Evolutionary conservation across 2,797 vertebrate genomes (phyloP), one percentile per base, ranked within the genome.

Genomic region (Simalia tracyae): DNA sequence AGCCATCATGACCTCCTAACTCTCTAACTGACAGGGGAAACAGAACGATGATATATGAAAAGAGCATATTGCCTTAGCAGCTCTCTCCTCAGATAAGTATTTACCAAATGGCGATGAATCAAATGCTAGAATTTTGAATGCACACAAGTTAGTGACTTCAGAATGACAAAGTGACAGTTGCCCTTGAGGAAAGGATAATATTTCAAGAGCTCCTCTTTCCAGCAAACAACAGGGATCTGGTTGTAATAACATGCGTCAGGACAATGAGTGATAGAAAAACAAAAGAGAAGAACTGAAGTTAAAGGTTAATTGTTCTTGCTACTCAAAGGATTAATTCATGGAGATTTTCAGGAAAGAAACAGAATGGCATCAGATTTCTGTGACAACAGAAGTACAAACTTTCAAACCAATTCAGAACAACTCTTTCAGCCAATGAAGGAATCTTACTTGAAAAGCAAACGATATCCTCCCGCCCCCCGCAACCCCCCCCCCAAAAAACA

Each of bases 101-200:
- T 87, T 50, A 5, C 54, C 46, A 89, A 91, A 91, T 68, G 60
- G 10, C 28, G 22, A 92, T 63, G 89, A 92, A 94, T 56, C 2
- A 50, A 90, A 92, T 64, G 3, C 61, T 84, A 89, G 14, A 81
- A 88, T 92, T 92, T 87, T 76, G 26, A 89, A 92, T 89, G 17
- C 88, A 72, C 89, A 93, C 5, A 15, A 86, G 81, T 60, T 89
- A 91, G 72, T 85, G 87, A 91, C 63, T 31, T 72, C 63, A 57
- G 28, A 93, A 54, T 93, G 87, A 89, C 92, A 76, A 11, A 26
- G 64, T 86, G 92, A 87, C 31, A 88, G 46, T 4, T 28, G 42
- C 31, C 64, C 26, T 91, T 94, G 61, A 60, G 50, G 88, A 94
- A 63, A 90, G 92, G 89, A 57, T 86, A 91, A 91, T 61, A 84